Conservation (phyloP, 2,888 invertebrate genomes). For the Odontothrips loti region DNA sequence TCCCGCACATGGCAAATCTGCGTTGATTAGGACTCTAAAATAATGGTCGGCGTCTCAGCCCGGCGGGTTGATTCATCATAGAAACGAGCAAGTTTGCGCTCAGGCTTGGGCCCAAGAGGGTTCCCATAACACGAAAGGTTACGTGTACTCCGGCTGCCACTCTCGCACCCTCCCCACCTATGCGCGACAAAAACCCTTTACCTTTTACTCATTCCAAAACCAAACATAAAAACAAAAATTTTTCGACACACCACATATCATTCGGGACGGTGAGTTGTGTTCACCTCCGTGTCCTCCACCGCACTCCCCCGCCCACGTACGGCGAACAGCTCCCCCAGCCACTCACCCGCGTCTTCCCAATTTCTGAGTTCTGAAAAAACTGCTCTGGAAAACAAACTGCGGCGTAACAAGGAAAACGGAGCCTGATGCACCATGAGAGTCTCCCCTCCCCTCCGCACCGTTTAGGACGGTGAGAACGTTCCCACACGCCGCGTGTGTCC, state of each 20-base stretch:
- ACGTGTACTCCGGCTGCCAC: no score
- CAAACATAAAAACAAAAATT: conserved; percentile 4
- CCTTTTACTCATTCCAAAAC: not conserved
- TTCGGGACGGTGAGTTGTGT: not conserved
- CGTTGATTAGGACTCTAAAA: no score
- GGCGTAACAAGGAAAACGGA: not conserved
- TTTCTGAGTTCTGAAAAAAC: not conserved
- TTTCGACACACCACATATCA: conserved; percentile 6
- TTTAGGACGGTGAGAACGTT: not conserved
- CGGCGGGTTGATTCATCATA: no score
- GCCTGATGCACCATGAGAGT: not conserved
- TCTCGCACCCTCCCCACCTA: no score
- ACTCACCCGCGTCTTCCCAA: conserved; percentile 1
- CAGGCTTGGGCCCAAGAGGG: no score
- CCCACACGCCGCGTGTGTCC: not conserved
- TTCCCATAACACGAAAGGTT: no score
- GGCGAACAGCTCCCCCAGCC: not conserved
- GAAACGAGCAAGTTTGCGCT: no score
- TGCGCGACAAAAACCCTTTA: not conserved
- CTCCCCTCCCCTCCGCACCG: not conserved
- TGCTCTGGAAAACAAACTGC: not conserved
- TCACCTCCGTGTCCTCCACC: not conserved
- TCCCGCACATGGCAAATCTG: no score
- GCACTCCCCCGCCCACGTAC: not conserved
- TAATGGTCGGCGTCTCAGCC: no score